Base-by-base conservation (phyloP, 2,113 vertebrate species). In the Kryptolebias marmoratus region DNA sequence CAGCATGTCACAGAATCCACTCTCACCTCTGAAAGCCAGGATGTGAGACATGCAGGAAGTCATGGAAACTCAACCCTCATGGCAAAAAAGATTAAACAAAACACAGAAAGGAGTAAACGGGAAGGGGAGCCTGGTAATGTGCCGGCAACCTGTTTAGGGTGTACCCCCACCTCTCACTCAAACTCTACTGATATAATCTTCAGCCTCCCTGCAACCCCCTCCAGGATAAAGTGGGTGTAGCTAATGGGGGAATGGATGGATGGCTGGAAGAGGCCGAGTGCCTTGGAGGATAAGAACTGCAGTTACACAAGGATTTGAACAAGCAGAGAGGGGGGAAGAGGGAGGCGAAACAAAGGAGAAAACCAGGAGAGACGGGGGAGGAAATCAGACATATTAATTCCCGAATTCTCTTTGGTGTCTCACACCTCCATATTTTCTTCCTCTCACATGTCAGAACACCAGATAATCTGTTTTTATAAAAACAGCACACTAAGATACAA, bases 371-470 rank as follows among this genome's bases (percentile, higher is more conserved):
- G 14, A 28, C 39, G 47, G 22, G 16, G 53, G n/a, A 60, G 42
- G 52, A 63, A 69, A 57, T 30, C 6, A 49, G 58, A 5, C 59
- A 47, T 68, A 70, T 69, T 65, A 31, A 63, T 64, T 54, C 12
- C 73, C 55, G 10, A 39, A 12, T 59, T 45, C n/a, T 14, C 45
- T 5, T 64, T 82, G 6, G 58, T 65, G 57, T 64, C 44, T 82
- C 32, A 72, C 68, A 68, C 68, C 64, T 74, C 63, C 50, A 11
- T 72, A 32, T 72, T 52, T 30, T 64, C 74, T 73, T 67, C 27
- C 68, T 74, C 68, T 42, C 78, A 77, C 82, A 68, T 79, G 77
- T 86, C 77, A 71, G 68, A 88, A 78, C 59, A 80, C 49, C 36
- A 75, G 71, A 73, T 80, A 75, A 87, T 82, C 64, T 73, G 39